These are phyloP conservation scores for Drosophila nigrodunni DNA, from an alignment of 1,140 invertebrate genomes.

Conservation along the genomic window DNA sequence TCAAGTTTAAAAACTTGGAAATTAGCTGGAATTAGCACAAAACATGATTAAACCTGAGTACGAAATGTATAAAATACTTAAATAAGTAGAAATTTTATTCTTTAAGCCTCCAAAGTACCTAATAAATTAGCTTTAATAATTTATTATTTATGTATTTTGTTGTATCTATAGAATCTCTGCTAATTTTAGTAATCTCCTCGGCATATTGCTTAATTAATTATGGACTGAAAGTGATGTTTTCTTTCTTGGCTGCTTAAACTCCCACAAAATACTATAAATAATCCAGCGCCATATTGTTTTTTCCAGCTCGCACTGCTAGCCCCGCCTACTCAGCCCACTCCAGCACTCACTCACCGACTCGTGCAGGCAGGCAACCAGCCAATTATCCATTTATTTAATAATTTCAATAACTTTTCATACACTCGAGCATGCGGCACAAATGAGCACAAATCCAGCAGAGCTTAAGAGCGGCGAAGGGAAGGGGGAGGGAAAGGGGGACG, in stretches of 20 bases:
- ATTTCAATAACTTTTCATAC: slow-evolving; percentile 82
- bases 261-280: slow-evolving; percentile 62
- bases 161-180: slow-evolving; percentile 1
- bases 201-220: slow-evolving; percentile 65
- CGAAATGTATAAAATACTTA: background rate
- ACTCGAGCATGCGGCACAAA: slow-evolving; percentile 51
- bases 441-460: slow-evolving; percentile 13
- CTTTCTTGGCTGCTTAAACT: slow-evolving; percentile 26
- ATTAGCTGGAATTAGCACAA: background rate
- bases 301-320: slow-evolving; percentile 29
- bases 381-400: slow-evolving; percentile 81
- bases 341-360: background rate
- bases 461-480: background rate
- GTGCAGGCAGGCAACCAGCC: slow-evolving; percentile 31
- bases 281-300: slow-evolving; percentile 60
- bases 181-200: slow-evolving; percentile 12
- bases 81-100: background rate
- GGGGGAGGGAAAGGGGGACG: background rate
- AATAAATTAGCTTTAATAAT: background rate
- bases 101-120: background rate
- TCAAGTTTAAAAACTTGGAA: slow-evolving; percentile 1
- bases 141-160: background rate
- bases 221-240: slow-evolving; percentile 9
- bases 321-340: slow-evolving; percentile 47
- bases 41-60: background rate